Base-by-base conservation (phyloP, 2,888 invertebrate genomes). In the Alloscopus bannaensis region DNA sequence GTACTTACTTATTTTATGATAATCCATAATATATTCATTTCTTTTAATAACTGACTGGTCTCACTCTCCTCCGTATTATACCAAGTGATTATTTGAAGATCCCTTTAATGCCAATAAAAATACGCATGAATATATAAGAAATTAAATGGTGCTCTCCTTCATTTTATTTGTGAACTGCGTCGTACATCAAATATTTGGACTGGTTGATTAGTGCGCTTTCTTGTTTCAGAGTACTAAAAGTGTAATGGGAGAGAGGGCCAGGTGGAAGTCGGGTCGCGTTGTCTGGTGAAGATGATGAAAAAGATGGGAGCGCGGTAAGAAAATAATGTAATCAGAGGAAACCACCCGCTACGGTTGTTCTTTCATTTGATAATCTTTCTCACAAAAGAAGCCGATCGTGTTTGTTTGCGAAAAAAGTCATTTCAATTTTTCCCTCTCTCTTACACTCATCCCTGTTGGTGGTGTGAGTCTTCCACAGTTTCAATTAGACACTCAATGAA, bases 281-380 rank as follows among this genome's bases (percentile, higher is more conserved):
- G n/a, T n/a, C n/a, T n/a, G n/a, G n/a, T n/a, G n/a, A n/a, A n/a
- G n/a, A n/a, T n/a, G n/a, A n/a, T n/a, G 50, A 18, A n/a, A 11
- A n/a, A 50, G 3, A 24, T 22, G n/a, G 57, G n/a, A 42, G 24
- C 40, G 69, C 73, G 79, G 72, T 68, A 16, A 57, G 73, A 80
- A 68, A 73, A 73, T 62, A 78, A 64, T 66, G 69, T 66, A 78
- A 78, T 70, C 78, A 71, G 71, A 47, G 68, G 79, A 73, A 72
- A 36, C 79, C 79, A 80, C 79, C 79, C 79, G 79, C 79, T 73
- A 73, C 28, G 73, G 52, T 59, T 72, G 26, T 79, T 72, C 72
- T 52, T 68, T 24, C 62, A n/a, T n/a, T n/a, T 80, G 72, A 62
- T 73, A 80, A 80, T 73, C 60, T 62, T 29, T 42, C 68, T 40